Evolutionary conservation across 2,888 invertebrate genomes (phyloP), one percentile per base, ranked within the genome.

Genomic region (Hirtodrosophila histrioides): DNA sequence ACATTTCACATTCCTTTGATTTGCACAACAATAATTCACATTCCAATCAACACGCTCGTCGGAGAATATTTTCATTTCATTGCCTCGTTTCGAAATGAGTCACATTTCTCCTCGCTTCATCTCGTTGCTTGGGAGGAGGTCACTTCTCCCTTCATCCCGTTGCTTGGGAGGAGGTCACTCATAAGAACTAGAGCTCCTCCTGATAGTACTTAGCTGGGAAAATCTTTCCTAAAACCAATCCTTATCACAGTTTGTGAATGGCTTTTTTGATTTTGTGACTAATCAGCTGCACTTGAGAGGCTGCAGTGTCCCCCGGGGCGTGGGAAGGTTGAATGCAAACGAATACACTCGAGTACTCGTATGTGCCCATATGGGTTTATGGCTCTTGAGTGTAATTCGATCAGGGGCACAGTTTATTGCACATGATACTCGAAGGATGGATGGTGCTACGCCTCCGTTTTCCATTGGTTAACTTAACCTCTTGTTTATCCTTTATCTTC

Each of bases 171-270:
- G 17, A 17, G 17, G 17, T 17, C 17, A 17, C 17, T 1, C 2
- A 17, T 17, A 17, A 17, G 17, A 17, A 17, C 17, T 17, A 2
- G 17, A 17, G 17, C 17, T 17, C 17, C 17, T 17, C 17, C 17
- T 17, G 4, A 4, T 27, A 27, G 6, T 27, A 27, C 27, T 27
- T 27, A 27, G 27, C 27, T 27, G 27, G 27, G 4, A 27, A 27
- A 36, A 36, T 6, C 8, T 17, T 5, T 27, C 31, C 9, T 0
- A 11, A 43, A 7, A 29, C 29, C 8, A 12, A 17, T 10, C 9
- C 49, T 50, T 62, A 62, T 62, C 62, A 7, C 11, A 27, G 57
- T 33, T 49, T 62, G 39, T 56, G 55, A 62, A 62, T 62, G 61
- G 51, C 41, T 46, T 31, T 31, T 31, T 8, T 31, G 0, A 7